Percentiles rank a stretch among this genome's conserved stretches.
These are phyloP conservation scores for Silurus glanis DNA, from an alignment of 2,113 vertebrate species.

Conservation along the genomic window DNA sequence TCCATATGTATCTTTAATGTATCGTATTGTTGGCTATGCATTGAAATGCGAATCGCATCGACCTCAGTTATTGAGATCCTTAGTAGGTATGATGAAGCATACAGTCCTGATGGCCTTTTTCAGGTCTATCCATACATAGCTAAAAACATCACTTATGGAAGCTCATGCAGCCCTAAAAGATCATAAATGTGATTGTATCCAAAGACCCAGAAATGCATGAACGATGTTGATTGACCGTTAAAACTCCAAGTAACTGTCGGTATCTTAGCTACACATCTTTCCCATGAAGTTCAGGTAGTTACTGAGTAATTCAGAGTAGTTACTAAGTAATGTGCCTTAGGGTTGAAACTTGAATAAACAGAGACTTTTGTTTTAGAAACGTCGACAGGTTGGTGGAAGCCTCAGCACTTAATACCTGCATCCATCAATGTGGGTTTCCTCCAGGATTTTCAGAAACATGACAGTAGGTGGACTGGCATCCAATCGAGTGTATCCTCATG, in stretches of 20 bases:
- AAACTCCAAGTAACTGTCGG: background rate
- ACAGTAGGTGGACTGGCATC: background rate
- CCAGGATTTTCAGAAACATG: background rate
- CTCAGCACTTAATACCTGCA: background rate
- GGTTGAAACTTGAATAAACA: background rate
- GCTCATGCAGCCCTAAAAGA: too few relatives aligned
- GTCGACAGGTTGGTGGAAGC: background rate
- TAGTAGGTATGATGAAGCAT: background rate
- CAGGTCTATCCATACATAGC: background rate
- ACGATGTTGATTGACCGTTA: background rate
- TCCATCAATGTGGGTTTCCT: background rate
- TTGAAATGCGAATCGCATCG: too few relatives aligned
- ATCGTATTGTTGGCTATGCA: too few relatives aligned
- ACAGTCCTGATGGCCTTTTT: background rate
- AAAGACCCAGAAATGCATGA: background rate
- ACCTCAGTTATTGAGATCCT: too few relatives aligned
- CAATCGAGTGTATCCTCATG: too few relatives aligned
- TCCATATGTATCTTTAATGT: too few relatives aligned
- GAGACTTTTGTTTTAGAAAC: background rate
- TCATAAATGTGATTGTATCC: background rate
- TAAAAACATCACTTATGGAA: background rate
- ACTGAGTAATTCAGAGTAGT: conserved; percentile 1
- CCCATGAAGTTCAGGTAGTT: background rate
- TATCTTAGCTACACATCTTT: background rate
- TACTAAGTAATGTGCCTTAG: background rate